These are phyloP conservation scores for Remorina albescens DNA, from an alignment of 2,797 vertebrate species.

Conservation along the genomic window DNA sequence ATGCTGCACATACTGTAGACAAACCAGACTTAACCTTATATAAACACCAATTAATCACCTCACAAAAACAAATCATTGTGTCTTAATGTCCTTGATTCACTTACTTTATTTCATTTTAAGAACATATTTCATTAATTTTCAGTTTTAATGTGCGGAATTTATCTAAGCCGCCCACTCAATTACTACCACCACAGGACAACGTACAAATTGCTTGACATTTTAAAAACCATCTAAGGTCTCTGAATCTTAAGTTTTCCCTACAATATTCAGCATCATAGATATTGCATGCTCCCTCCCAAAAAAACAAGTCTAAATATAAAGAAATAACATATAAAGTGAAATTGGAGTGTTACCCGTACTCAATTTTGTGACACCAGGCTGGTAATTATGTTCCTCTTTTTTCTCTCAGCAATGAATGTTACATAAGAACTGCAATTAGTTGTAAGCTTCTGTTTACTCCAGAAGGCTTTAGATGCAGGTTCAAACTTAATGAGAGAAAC, in stretches of 20 bases:
- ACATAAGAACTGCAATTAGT: constrained; percentile 39
- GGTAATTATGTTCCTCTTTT: constrained; percentile 15
- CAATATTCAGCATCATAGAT: neutral
- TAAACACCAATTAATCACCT: constrained; percentile 54
- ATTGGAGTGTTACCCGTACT: neutral
- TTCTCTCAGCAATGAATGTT: constrained; percentile 8
- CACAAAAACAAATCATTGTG: constrained; percentile 17
- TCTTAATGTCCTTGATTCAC: constrained; percentile 29
- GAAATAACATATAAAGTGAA: neutral
- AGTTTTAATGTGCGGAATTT: neutral
- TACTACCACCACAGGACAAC: neutral
- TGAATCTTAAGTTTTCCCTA: neutral
- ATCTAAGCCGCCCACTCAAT: too few species aligned
- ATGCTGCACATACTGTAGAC: constrained; percentile 37
- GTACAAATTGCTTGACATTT: too few species aligned
- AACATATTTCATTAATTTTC: constrained; percentile 20
- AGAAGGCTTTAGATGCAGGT: constrained; percentile 33
- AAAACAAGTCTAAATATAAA: too few species aligned
- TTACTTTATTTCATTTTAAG: too few species aligned
- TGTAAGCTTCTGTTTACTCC: constrained; percentile 1
- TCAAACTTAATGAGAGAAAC: constrained; percentile 37
- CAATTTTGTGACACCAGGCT: neutral
- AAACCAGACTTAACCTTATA: constrained; percentile 32
- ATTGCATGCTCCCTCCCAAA: neutral
- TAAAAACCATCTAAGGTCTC: neutral